These are phyloP conservation scores for Epinephelus lanceolatus DNA, from an alignment of 2,113 vertebrate species.

Conservation along the genomic window DNA sequence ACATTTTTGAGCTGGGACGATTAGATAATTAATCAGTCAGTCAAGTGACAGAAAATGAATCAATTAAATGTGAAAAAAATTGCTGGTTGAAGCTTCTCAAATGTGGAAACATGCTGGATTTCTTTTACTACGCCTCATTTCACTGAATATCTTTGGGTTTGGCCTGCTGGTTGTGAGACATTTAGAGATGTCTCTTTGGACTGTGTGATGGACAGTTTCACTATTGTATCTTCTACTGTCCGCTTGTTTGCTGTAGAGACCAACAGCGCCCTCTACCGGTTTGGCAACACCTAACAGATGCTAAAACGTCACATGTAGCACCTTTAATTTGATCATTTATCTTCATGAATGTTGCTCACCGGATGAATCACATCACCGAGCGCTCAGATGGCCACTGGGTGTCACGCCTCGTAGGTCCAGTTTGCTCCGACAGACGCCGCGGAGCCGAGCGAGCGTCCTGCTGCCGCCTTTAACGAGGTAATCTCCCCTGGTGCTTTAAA, in stretches of 20 bases:
- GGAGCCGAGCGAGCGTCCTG: conserved; percentile 2
- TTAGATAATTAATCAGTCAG: not conserved
- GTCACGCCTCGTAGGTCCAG: conserved; percentile 61
- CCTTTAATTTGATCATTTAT: conserved; percentile 47
- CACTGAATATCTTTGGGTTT: not conserved
- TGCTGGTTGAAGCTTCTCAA: not conserved
- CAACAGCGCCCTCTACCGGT: not conserved
- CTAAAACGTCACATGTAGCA: conserved; percentile 54
- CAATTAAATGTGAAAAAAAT: not conserved
- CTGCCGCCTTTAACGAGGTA: not conserved
- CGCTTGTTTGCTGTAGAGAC: no score
- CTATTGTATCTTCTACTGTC: not conserved
- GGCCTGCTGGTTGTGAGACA: not conserved
- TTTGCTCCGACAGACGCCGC: conserved; percentile 11
- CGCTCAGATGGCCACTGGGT: not conserved
- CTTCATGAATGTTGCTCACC: conserved; percentile 11
- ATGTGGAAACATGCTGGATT: not conserved
- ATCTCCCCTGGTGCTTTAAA: not conserved
- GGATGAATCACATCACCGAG: not conserved
- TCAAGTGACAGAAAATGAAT: no score
- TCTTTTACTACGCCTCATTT: not conserved
- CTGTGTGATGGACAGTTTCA: not conserved
- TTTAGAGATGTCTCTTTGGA: not conserved
- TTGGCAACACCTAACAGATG: not conserved
- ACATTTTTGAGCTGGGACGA: not conserved